These are phyloP conservation scores for Oostethus manadensis DNA, from an alignment of 2,113 vertebrate species.

Conservation along the genomic window DNA sequence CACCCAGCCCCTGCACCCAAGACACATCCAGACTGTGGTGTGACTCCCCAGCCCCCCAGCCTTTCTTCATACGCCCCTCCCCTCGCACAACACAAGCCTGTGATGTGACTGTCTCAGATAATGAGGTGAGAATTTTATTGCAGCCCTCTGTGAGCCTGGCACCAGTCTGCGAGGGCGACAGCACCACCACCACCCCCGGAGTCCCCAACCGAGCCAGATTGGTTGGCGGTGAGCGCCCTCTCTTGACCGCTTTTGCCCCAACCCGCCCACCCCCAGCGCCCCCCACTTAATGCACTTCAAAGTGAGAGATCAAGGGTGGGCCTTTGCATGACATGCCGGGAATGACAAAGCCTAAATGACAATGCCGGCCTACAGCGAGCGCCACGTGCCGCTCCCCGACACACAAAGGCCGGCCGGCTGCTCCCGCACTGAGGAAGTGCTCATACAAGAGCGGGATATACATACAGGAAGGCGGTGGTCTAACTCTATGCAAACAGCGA, in stretches of 20 bases:
- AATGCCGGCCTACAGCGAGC: conserved; percentile 55
- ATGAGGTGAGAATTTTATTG: conserved; percentile 78
- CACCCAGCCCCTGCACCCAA: conserved; percentile 27
- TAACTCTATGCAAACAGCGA: conserved; percentile 54
- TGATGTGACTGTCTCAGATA: conserved; percentile 74
- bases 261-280: conserved; percentile 13
- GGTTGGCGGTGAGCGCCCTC: conserved; percentile 61
- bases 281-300: conserved; percentile 63
- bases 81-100: conserved; percentile 61
- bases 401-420: conserved; percentile 60
- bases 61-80: conserved; percentile 54
- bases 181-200: neutral
- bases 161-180: conserved; percentile 54
- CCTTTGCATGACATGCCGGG: conserved; percentile 69
- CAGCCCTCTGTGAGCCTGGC: conserved; percentile 57
- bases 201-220: neutral
- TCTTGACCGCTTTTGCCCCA: conserved; percentile 40
- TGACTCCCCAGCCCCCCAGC: conserved; percentile 26
- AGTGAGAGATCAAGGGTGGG: conserved; percentile 70
- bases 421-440: conserved; percentile 57
- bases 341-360: conserved; percentile 79
- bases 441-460: conserved; percentile 40
- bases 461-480: conserved; percentile 63
- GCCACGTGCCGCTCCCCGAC: conserved; percentile 41
- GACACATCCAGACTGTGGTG: conserved; percentile 41